Evolutionary conservation across 2,888 invertebrate species (phyloP), one percentile per base, ranked within the genome.

Genomic region (Meta bourneti): DNA sequence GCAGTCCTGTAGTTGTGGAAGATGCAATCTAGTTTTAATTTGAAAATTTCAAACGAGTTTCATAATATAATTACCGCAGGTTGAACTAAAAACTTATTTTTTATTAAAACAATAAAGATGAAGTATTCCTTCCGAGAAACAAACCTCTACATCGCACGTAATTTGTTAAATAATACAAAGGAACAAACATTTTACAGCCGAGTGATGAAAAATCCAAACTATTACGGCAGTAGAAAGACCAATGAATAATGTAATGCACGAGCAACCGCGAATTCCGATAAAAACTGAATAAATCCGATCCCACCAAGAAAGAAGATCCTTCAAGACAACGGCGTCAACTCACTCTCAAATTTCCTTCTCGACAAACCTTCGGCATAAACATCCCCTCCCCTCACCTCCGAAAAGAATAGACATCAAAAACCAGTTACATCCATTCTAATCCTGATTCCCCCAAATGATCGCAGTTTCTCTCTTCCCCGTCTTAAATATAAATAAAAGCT

Each of bases 381-480:
- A 77, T 51, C 20, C n/a, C 52, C 19, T 51, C 51, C 78, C 78
- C n/a, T 78, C 9, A 52, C 51, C n/a, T 78, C 78, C 78, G 48
- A 78, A 7, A 51, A 51, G 52, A 78, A 78, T n/a, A 52, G n/a
- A 61, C 75, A 54, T 84, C 84, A 75, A 84, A 84, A 74, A 75
- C 34, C 84, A 78, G n/a, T 78, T 49, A 78, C 51, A 75, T n/a
- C 20, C 61, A 20, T 72, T 74, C 54, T 74, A 84, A 84, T 84
- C 84, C 61, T 20, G 74, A 84, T 74, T 83, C 20, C 54, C 51
- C n/a, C 72, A 83, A 83, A 83, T 83, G 72, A 83, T 83, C 84
- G 74, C 84, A 13, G 74, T 6, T 34, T 79, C 54, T 79, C 81
- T 81, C n/a, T 48, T 70, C 70, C 49, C 69, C 34, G 69, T 19